Conservation (phyloP, 2,888 invertebrate genomes). For the Suillia variegata region DNA sequence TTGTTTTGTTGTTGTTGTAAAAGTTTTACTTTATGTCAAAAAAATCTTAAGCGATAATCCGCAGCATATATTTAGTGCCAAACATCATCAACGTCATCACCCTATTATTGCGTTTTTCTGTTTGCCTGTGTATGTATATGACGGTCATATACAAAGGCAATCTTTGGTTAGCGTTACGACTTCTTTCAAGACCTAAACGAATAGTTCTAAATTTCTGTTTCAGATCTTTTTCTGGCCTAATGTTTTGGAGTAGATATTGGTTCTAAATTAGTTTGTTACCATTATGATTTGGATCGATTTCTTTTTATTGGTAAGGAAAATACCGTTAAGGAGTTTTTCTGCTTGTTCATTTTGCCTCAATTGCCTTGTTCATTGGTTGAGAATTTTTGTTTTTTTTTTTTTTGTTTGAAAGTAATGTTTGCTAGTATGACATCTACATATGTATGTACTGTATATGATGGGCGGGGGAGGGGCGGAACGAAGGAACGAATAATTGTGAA, state of each 20-base stretch:
- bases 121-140: too few relatives aligned
- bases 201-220: too few relatives aligned
- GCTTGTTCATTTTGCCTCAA: too few relatives aligned
- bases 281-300: conserved; percentile 46
- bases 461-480: too few relatives aligned
- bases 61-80: conserved; percentile 60
- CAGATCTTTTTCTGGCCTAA: too few relatives aligned
- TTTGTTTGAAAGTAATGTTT: neutral
- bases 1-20: neutral
- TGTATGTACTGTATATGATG: neutral
- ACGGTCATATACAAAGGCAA: too few relatives aligned
- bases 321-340: neutral
- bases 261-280: conserved; percentile 9
- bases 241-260: too few relatives aligned
- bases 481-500: too few relatives aligned
- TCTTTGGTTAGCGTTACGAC: too few relatives aligned
- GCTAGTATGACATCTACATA: neutral
- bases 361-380: conserved; percentile 21
- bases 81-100: conserved; percentile 50
- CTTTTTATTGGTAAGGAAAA: conserved; percentile 2
- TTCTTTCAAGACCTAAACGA: too few relatives aligned
- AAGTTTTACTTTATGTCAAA: neutral
- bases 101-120: too few relatives aligned
- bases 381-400: conserved; percentile 1
- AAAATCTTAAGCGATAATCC: conserved; percentile 54